Evolutionary conservation across 2,113 vertebrate genomes (phyloP).

Genomic region (Lontra canadensis): DNA sequence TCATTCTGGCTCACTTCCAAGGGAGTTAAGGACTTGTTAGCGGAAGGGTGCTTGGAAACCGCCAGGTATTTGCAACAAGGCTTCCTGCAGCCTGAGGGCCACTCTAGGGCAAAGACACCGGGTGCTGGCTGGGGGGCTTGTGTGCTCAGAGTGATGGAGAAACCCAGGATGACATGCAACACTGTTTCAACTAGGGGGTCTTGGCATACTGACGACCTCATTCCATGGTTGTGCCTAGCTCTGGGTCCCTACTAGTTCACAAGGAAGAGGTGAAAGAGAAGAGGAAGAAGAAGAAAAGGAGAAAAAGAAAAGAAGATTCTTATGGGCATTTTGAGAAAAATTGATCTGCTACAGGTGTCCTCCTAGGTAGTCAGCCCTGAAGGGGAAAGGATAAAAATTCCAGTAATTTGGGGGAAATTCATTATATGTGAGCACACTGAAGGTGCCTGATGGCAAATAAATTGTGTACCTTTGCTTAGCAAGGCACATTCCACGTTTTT

Average conservation of each 20-base stretch:
- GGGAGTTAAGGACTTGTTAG: neutral
- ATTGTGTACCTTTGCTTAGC: neutral
- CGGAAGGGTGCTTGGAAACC: neutral
- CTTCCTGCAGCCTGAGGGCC: neutral
- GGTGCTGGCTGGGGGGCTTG: neutral
- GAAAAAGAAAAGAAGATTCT: neutral
- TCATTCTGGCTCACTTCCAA: neutral
- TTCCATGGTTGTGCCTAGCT: neutral
- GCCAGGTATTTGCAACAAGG: neutral
- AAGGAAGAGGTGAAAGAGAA: neutral
- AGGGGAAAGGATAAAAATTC: neutral
- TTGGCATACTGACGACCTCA: neutral
- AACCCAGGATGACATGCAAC: neutral
- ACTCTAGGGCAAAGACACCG: neutral
- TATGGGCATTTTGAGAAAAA: neutral
- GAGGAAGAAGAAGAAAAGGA: too few relatives aligned
- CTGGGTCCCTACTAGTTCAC: neutral
- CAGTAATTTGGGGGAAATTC: neutral
- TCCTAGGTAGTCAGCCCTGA: neutral
- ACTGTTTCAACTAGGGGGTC: fast-evolving
- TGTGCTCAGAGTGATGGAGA: neutral
- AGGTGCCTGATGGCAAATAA: neutral
- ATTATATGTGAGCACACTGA: neutral
- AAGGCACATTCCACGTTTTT: neutral
- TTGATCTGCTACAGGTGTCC: neutral